These are phyloP conservation scores for Ophioninae sp. DNA, from an alignment of 2,888 invertebrate genomes.

Conservation along the genomic window DNA sequence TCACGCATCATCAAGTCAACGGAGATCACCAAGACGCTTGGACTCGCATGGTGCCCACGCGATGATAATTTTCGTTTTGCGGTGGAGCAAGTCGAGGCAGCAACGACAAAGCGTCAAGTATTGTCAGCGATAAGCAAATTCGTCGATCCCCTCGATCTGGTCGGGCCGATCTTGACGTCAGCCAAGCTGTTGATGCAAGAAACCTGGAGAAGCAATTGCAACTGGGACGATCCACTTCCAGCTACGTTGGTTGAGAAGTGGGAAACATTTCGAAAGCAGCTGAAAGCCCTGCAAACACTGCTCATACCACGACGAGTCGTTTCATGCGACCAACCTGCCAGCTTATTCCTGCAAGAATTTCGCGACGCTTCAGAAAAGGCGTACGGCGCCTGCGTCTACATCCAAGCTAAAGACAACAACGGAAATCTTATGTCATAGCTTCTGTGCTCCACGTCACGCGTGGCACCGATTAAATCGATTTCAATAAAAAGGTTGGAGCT, in stretches of 20 bases:
- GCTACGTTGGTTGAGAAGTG: slow-evolving; percentile 7
- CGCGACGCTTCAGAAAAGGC: slow-evolving; percentile 48
- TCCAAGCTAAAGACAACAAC: slow-evolving; percentile 9
- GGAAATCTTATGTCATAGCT: slow-evolving; percentile 11
- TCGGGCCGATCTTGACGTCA: slow-evolving; percentile 43
- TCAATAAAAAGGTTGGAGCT: slow-evolving; percentile 63
- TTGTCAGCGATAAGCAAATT: slow-evolving; percentile 41
- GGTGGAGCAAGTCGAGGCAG: background rate
- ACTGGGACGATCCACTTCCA: slow-evolving; percentile 46
- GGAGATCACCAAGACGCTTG: slow-evolving; percentile 36
- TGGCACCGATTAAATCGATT: slow-evolving; percentile 48
- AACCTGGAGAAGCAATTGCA: slow-evolving; percentile 30
- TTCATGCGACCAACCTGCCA: background rate
- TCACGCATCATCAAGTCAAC: slow-evolving; percentile 32
- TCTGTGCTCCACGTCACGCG: slow-evolving; percentile 42
- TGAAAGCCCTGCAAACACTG: slow-evolving; percentile 17
- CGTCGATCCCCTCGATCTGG: slow-evolving; percentile 54
- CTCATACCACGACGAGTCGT: slow-evolving; percentile 38
- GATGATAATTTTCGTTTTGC: slow-evolving; percentile 41
- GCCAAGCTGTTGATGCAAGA: slow-evolving; percentile 56
- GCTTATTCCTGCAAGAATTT: slow-evolving; percentile 41
- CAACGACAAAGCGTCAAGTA: slow-evolving; percentile 45
- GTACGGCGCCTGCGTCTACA: slow-evolving; percentile 41
- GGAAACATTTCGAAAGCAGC: slow-evolving; percentile 28
- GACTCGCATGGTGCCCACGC: slow-evolving; percentile 38